Percentiles rank a stretch among this genome's conserved stretches.
Conservation (phyloP, 2,797 vertebrate genomes). For the Mormyrops attenuatus region DNA sequence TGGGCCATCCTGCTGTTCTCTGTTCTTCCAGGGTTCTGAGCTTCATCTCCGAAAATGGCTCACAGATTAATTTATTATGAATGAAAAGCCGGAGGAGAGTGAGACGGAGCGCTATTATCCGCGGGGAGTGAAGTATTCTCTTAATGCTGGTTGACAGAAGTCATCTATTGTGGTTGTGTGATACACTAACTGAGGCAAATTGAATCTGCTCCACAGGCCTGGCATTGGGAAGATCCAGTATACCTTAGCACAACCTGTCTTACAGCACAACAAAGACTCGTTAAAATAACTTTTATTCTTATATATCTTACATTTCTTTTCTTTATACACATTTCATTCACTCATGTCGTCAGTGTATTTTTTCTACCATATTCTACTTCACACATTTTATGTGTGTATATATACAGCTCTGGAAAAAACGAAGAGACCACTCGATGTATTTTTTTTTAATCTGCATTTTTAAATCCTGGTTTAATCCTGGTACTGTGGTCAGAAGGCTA, state of each 20-base stretch:
- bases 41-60: slow-evolving; percentile 40
- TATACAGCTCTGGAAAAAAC: background rate
- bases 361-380: background rate
- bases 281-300: background rate
- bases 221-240: background rate
- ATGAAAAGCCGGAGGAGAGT: slow-evolving; percentile 36
- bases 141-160: slow-evolving; percentile 63
- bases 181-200: slow-evolving; percentile 41
- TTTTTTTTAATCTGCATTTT: background rate
- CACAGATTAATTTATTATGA: slow-evolving; percentile 46
- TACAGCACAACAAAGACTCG: background rate
- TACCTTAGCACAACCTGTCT: background rate
- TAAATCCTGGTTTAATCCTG: background rate
- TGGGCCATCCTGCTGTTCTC: slow-evolving; percentile 18
- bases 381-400: background rate
- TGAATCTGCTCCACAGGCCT: slow-evolving; percentile 28
- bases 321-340: background rate
- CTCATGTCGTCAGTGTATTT: background rate
- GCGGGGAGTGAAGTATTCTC: slow-evolving; percentile 54
- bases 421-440: background rate
- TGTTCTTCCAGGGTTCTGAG: slow-evolving; percentile 31
- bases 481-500: background rate
- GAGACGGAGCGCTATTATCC: slow-evolving; percentile 48
- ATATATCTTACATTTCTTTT: background rate
- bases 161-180: slow-evolving; percentile 61